These are phyloP conservation scores for Drosophila recens DNA, from an alignment of 2,888 invertebrate species.

Conservation along the genomic window DNA sequence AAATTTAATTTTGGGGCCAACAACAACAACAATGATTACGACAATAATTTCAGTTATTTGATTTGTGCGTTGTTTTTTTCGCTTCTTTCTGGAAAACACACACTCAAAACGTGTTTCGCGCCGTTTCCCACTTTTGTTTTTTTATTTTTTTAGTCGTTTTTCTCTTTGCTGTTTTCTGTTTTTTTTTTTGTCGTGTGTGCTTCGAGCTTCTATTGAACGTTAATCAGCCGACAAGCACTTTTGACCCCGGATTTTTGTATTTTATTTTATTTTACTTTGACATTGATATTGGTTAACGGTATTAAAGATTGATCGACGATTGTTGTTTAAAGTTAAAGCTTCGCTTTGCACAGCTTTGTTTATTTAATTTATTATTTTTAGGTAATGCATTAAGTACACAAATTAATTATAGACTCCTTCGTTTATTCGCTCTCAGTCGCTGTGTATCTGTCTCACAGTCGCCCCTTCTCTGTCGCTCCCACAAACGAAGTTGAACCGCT, in stretches of 20 bases:
- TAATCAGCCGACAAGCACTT: constrained; percentile 67
- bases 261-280: constrained; percentile 37
- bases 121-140: constrained; percentile 50
- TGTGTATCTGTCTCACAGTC: neutral
- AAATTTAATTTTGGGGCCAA: constrained; percentile 41
- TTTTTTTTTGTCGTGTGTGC: constrained; percentile 32
- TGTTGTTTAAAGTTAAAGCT: constrained; percentile 9
- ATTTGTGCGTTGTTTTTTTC: constrained; percentile 25
- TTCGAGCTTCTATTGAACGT: constrained; percentile 63
- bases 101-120: constrained; percentile 57
- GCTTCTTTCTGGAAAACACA: constrained; percentile 40
- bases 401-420: constrained; percentile 45
- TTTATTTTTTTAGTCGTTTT: constrained; percentile 41
- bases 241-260: constrained; percentile 70
- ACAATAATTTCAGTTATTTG: constrained; percentile 55
- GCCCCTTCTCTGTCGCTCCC: neutral
- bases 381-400: constrained; percentile 67
- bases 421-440: constrained; percentile 3
- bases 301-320: constrained; percentile 20
- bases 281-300: constrained; percentile 62
- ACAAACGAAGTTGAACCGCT: constrained; percentile 34
- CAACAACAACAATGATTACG: constrained; percentile 15
- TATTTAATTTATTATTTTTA: constrained; percentile 38
- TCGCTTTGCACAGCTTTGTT: constrained; percentile 44
- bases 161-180: constrained; percentile 27